A percentile compares a stretch with the other conserved stretches of the same genome.
Evolutionary conservation across 2,888 invertebrate genomes (phyloP).

Genomic region (Stenchaetothrips biformis): DNA sequence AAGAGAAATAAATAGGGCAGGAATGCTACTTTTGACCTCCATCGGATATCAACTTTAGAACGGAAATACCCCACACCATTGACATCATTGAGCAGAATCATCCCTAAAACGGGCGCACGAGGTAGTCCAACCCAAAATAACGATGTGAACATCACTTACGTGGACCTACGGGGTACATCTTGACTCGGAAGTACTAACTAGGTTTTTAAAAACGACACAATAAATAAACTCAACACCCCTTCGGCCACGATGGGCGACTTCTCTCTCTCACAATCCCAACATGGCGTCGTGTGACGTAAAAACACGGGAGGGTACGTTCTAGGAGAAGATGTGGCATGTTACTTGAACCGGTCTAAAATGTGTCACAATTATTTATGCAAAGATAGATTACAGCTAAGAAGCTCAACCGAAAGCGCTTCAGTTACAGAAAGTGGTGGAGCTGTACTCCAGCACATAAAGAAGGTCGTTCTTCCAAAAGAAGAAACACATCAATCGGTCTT

Average conservation of each 20-base stretch:
- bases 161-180: constrained; percentile 64
- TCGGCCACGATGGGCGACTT: constrained; percentile 45
- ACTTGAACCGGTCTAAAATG: constrained; percentile 69
- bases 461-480: background rate
- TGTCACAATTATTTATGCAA: constrained; percentile 49
- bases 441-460: too few relatives aligned
- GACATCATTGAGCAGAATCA: constrained; percentile 2
- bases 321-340: constrained; percentile 67
- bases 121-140: background rate
- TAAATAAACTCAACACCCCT: constrained; percentile 45
- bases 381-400: too few relatives aligned
- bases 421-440: too few relatives aligned
- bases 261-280: constrained; percentile 37
- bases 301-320: constrained; percentile 32
- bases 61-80: constrained; percentile 24
- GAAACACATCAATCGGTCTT: background rate
- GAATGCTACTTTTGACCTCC: background rate
- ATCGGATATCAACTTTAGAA: constrained; percentile 15
- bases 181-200: constrained; percentile 37
- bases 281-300: constrained; percentile 38
- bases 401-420: background rate
- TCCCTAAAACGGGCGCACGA: background rate
- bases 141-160: constrained; percentile 52
- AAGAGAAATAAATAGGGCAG: background rate
- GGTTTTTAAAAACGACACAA: constrained; percentile 42